A percentile compares a stretch with the other conserved stretches of the same genome.
These are phyloP conservation scores for Yponomeuta malinellus DNA, from an alignment of 2,888 invertebrate species.

Conservation along the genomic window DNA sequence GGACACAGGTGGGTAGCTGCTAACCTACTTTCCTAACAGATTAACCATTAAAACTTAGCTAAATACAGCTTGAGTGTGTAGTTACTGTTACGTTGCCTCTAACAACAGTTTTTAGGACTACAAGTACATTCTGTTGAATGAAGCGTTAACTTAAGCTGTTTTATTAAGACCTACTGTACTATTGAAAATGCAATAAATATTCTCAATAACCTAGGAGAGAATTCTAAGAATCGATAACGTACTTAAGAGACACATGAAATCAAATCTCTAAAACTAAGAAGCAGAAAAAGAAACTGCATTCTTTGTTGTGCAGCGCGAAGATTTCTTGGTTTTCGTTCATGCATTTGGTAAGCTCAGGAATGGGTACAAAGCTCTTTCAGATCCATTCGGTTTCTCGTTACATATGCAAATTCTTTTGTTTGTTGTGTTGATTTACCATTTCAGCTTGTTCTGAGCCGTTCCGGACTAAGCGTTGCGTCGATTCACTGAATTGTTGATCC, in stretches of 20 bases:
- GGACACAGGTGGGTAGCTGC: slow-evolving; percentile 51
- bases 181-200: background rate
- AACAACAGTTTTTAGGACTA: background rate
- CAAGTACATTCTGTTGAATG: background rate
- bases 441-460: background rate
- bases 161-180: background rate
- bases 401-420: slow-evolving; percentile 10
- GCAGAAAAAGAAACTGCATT: background rate
- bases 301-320: background rate
- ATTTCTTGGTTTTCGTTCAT: background rate
- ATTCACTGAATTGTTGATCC: background rate
- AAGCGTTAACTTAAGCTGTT: background rate
- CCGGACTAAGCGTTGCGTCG: background rate
- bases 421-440: slow-evolving; percentile 13
- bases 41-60: slow-evolving; percentile 50
- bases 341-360: background rate
- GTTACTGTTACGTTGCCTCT: background rate
- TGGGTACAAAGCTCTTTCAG: slow-evolving; percentile 10
- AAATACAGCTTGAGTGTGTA: slow-evolving; percentile 29
- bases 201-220: background rate
- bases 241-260: background rate
- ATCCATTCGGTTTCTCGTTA: slow-evolving; percentile 10
- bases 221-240: background rate
- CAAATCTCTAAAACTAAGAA: background rate
- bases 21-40: slow-evolving; percentile 44